Conservation (phyloP, 2,888 invertebrate genomes). For the Dicranocentrus wangi region DNA sequence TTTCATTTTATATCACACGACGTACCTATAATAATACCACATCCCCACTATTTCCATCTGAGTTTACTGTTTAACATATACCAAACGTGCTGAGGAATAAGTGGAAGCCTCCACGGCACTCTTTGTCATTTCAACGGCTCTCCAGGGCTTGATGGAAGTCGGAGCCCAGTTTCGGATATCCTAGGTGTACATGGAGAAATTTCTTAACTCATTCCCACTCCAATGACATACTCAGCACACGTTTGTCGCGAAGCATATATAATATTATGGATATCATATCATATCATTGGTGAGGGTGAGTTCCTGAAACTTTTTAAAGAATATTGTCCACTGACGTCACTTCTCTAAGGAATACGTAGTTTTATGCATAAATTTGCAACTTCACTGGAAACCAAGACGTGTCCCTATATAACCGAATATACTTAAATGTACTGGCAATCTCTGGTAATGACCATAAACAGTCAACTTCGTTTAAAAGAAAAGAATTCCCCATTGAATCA, state of each 20-base stretch:
- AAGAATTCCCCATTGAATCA: constrained; percentile 13
- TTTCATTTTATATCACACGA: no score
- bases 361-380: constrained; percentile 1
- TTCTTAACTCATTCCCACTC: neutral
- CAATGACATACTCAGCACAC: neutral
- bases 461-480: neutral
- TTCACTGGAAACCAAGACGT: neutral
- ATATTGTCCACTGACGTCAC: neutral
- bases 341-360: neutral
- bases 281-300: no score
- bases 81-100: constrained; percentile 35
- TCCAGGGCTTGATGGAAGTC: constrained; percentile 45
- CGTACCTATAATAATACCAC: no score
- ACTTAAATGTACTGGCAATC: neutral
- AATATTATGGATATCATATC: neutral
- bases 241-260: neutral
- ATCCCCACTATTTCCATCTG: neutral
- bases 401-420: neutral
- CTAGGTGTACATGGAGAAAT: neutral
- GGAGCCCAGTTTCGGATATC: constrained; percentile 35
- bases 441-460: constrained; percentile 5
- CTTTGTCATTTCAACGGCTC: constrained; percentile 57
- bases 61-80: neutral
- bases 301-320: no score
- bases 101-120: constrained; percentile 49